Conservation (phyloP, 2,888 invertebrate species). For the Drosophila subquinaria region DNA sequence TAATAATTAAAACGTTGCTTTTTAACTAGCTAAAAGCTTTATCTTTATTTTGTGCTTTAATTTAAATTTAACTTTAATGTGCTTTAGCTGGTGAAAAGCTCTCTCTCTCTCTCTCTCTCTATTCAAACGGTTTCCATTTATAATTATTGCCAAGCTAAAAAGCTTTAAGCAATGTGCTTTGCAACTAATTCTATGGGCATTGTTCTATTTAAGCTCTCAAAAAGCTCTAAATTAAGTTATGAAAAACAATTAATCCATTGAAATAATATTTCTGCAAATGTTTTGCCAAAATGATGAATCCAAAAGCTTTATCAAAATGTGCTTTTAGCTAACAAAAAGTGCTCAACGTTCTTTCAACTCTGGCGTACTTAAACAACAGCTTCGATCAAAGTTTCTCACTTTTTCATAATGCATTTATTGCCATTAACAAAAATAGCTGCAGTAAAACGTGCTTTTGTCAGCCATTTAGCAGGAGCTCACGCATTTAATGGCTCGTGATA, state of each 20-base stretch:
- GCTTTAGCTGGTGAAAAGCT: too few species aligned
- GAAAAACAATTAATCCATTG: too few species aligned
- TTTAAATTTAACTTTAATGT: too few species aligned
- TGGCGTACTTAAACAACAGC: background rate
- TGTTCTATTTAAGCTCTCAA: background rate
- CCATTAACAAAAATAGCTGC: background rate
- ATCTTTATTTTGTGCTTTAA: background rate
- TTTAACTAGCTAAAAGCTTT: background rate
- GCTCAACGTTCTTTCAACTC: background rate
- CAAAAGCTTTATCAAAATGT: background rate
- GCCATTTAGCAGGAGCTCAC: background rate
- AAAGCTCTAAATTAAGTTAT: too few species aligned
- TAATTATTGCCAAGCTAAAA: background rate
- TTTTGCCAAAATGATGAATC: too few species aligned
- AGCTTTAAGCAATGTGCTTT: background rate
- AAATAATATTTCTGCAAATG: too few species aligned
- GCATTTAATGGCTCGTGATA: conserved; percentile 16
- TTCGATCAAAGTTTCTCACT: background rate
- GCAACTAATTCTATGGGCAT: background rate
- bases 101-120: too few species aligned
- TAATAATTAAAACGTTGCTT: too few species aligned
- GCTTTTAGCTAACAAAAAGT: background rate
- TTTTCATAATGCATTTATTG: background rate
- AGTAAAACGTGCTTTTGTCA: background rate
- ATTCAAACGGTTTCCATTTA: too few species aligned